Evolutionary conservation across 2,113 vertebrate species (phyloP).

Genomic region (Scomber japonicus): DNA sequence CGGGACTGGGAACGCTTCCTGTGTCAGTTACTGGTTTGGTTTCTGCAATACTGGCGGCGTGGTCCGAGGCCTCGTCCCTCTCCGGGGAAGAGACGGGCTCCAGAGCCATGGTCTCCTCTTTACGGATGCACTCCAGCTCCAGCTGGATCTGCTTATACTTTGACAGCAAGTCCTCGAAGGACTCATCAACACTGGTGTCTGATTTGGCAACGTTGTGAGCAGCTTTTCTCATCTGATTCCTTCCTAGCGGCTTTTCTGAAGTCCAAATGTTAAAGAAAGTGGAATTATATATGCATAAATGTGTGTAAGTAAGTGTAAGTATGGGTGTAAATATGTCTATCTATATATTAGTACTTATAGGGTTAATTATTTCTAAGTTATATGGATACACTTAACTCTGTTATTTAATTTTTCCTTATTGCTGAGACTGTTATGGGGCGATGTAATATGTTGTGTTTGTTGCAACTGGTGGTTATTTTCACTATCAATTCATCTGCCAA

Average conservation of each 20-base stretch:
- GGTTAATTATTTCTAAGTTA: no score
- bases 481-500: no score
- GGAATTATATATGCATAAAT: background rate
- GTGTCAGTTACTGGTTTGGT: constrained; percentile 70
- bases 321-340: no score
- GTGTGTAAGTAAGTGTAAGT: no score
- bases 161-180: constrained; percentile 95
- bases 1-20: constrained; percentile 80
- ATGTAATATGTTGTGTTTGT: no score
- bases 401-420: no score
- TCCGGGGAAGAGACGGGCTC: constrained; percentile 83
- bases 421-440: no score
- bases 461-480: background rate
- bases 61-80: constrained; percentile 66
- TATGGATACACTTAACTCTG: no score
- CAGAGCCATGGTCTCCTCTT: constrained; percentile 93
- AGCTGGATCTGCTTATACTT: constrained; percentile 98
- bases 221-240: constrained; percentile 86
- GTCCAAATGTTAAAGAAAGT: constrained; percentile 22
- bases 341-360: no score
- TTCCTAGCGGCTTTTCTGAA: constrained; percentile 89
- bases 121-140: constrained; percentile 95
- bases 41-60: constrained; percentile 71
- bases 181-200: constrained; percentile 91
- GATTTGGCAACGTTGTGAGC: constrained; percentile 83